These are phyloP conservation scores for Corvus hawaiiensis DNA, from an alignment of 2,113 vertebrate genomes.

Conservation along the genomic window DNA sequence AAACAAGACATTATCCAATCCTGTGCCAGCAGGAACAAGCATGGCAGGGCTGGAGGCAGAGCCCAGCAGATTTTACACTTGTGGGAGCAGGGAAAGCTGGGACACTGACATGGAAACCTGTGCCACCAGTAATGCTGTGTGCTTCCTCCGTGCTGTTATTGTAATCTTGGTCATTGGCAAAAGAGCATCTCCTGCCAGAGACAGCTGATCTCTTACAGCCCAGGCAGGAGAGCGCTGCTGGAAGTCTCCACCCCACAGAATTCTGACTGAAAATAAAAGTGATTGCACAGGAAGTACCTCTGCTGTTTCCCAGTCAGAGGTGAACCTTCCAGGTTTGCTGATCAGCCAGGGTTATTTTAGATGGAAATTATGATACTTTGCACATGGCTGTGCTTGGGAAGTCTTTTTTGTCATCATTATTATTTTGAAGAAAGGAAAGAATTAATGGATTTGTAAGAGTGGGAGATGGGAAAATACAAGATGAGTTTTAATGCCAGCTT, in stretches of 20 bases:
- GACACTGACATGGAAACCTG: fast-evolving
- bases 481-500: neutral
- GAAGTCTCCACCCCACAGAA: neutral
- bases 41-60: neutral
- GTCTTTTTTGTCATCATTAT: neutral
- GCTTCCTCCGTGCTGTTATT: neutral
- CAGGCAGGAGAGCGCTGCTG: neutral
- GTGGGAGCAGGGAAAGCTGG: neutral
- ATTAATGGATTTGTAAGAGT: neutral
- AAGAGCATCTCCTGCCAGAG: neutral
- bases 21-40: neutral
- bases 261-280: neutral
- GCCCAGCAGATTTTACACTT: neutral
- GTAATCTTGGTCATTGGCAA: neutral
- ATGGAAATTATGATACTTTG: neutral
- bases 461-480: neutral
- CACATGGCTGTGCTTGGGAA: neutral
- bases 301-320: neutral
- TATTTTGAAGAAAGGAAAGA: neutral
- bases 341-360: neutral
- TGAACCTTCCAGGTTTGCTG: neutral
- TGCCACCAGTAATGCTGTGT: fast-evolving
- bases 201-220: neutral
- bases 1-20: neutral
- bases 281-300: neutral